Base-by-base conservation (phyloP, 1,140 invertebrate genomes). In the Scaptomyza pallida region DNA sequence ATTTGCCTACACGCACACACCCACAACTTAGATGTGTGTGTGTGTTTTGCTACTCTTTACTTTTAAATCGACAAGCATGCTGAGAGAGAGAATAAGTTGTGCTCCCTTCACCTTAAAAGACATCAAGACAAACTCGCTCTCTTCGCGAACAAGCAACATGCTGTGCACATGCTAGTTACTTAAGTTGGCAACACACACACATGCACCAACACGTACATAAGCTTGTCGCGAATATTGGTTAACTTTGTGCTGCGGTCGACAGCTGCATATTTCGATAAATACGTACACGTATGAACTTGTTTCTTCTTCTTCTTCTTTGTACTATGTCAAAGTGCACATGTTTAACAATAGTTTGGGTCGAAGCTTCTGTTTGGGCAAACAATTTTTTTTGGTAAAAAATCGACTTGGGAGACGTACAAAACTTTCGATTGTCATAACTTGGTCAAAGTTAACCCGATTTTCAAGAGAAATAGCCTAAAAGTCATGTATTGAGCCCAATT, bases 1-100 rank as follows among this genome's bases (percentile, higher is more conserved):
- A 72, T 85, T 71, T 71, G 65, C 65, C 67, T 79, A 26, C 30
- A 6, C 26, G 9, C 26, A 4, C 9, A 3, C 12, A 37, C 33
- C 10, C 12, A 4, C 12, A 37, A 37, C 12, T n/a, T 37, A 1
- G 33, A 4, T 5, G 33, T 3, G 9, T 35, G 33, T 37, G 33
- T 37, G 33, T 37, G 12, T 37, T 37, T n/a, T n/a, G n/a, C n/a
- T n/a, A n/a, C n/a, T n/a, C n/a, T n/a, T n/a, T 37, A 37, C 33
- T n/a, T 5, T n/a, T 3, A n/a, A 37, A 37, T 37, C 33, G 33
- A 37, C 33, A 37, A 5, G 23, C 23, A 26, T 5, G 23, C 5
- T 26, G 23, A 26, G 2, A 30, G 26, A 37, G 12, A 12, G 12
- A 4, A 35, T n/a, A 35, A 35, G 33, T 35, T n/a, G 12, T 35